Conservation (phyloP, 1,140 invertebrate species). For the Pristionchus pacificus region DNA sequence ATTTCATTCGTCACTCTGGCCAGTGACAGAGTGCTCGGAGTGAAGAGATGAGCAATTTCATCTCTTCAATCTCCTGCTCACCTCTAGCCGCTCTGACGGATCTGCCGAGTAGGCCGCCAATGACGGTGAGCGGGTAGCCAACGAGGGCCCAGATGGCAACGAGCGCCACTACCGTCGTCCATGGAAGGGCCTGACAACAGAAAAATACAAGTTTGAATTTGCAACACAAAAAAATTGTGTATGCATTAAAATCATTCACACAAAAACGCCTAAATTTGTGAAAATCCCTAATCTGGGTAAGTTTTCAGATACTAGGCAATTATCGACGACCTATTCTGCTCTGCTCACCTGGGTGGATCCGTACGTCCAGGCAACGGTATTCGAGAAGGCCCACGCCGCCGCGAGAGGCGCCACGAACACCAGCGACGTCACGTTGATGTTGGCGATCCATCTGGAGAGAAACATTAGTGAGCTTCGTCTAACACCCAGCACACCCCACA, state of each 20-base stretch:
- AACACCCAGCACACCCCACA: no score
- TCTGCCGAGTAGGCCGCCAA: conserved; percentile 14
- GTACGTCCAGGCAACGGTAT: conserved; percentile 12
- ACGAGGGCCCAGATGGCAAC: conserved; percentile 12
- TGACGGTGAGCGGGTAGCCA: conserved; percentile 16
- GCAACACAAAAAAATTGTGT: no score
- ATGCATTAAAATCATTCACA: no score
- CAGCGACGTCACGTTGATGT: conserved; percentile 18
- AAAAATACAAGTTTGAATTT: no score
- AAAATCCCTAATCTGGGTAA: no score
- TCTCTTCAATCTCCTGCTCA: neutral
- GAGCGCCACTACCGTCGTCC: conserved; percentile 18
- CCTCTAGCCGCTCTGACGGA: neutral
- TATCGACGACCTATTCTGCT: no score
- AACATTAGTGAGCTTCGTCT: no score
- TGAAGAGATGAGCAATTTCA: neutral
- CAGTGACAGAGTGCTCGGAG: no score
- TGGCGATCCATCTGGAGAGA: conserved; percentile 9
- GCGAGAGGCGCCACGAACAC: conserved; percentile 13
- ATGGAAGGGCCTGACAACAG: conserved; percentile 15
- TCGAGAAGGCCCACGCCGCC: conserved; percentile 8
- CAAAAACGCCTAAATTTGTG: no score
- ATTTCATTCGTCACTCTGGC: no score
- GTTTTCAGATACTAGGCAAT: no score
- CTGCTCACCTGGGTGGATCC: conserved; percentile 12